Conservation (phyloP, 2,888 invertebrate species). For the Drosophila fulvimacula region DNA sequence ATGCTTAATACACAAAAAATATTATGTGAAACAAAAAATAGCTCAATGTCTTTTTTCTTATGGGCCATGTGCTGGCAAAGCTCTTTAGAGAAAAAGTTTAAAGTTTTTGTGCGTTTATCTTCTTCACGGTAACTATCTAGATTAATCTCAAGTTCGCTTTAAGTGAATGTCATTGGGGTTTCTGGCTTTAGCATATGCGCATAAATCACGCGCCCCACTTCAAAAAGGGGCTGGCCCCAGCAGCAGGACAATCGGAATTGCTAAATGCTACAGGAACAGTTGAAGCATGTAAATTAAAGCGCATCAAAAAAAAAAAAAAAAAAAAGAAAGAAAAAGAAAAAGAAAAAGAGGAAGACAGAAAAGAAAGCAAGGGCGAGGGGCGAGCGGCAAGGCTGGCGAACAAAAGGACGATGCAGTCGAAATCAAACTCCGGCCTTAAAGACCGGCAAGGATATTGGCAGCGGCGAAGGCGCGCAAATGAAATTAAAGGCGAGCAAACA, state of each 20-base stretch:
- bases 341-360: conserved; percentile 23
- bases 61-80: too few relatives aligned
- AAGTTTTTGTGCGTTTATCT: too few relatives aligned
- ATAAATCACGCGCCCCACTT: conserved; percentile 72
- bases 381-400: conserved; percentile 20
- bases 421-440: conserved; percentile 54
- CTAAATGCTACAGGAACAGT: conserved; percentile 80
- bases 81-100: too few relatives aligned
- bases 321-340: neutral
- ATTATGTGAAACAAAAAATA: too few relatives aligned
- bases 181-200: conserved; percentile 68
- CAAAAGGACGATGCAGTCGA: conserved; percentile 42
- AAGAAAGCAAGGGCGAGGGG: neutral
- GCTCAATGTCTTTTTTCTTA: too few relatives aligned
- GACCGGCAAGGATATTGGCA: conserved; percentile 51
- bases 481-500: conserved; percentile 83
- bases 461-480: conserved; percentile 72
- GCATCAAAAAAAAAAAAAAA: conserved; percentile 22
- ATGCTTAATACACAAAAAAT: too few relatives aligned
- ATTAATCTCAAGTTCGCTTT: conserved; percentile 16
- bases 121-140: neutral
- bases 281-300: conserved; percentile 81
- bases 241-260: conserved; percentile 76
- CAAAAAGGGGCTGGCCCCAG: conserved; percentile 34
- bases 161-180: conserved; percentile 47